Evolutionary conservation across 2,888 invertebrate genomes (phyloP).

Genomic region (Pristionchus maxplancki): DNA sequence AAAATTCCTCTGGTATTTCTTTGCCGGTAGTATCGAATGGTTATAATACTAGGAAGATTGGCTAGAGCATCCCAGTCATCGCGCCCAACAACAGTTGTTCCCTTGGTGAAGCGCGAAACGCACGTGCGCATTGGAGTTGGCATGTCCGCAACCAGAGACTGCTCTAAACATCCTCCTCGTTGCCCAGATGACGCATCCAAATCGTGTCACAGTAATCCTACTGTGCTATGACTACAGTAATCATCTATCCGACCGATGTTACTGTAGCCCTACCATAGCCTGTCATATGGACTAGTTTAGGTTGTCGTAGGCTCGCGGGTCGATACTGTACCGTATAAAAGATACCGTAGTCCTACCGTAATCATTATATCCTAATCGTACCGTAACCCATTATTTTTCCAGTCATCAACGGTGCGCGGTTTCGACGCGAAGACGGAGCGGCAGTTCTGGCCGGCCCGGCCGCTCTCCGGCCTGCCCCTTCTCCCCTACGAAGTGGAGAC

Average conservation of each 20-base stretch:
- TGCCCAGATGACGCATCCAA: too few relatives aligned
- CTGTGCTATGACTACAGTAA: not conserved
- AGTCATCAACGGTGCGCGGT: constrained; percentile 12
- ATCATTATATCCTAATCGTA: not conserved
- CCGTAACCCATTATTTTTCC: too few relatives aligned
- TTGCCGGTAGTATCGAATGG: too few relatives aligned
- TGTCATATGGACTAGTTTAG: not conserved
- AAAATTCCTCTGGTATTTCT: too few relatives aligned
- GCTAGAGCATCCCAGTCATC: not conserved
- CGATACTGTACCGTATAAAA: too few relatives aligned
- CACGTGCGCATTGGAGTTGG: not conserved
- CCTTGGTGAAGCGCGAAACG: not conserved
- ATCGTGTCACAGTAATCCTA: not conserved
- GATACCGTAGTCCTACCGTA: not conserved
- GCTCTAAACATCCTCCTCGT: not conserved
- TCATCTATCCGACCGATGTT: too few relatives aligned
- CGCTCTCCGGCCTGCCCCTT: not conserved
- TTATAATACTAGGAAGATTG: not conserved
- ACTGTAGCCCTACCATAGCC: too few relatives aligned
- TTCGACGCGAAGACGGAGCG: constrained; percentile 46
- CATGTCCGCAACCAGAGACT: not conserved
- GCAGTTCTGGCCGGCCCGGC: constrained; percentile 40
- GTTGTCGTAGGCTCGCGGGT: too few relatives aligned
- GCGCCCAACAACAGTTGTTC: not conserved
- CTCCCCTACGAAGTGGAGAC: not conserved